Conservation (phyloP, 2,888 invertebrate genomes). For the Escarpia spicata region DNA sequence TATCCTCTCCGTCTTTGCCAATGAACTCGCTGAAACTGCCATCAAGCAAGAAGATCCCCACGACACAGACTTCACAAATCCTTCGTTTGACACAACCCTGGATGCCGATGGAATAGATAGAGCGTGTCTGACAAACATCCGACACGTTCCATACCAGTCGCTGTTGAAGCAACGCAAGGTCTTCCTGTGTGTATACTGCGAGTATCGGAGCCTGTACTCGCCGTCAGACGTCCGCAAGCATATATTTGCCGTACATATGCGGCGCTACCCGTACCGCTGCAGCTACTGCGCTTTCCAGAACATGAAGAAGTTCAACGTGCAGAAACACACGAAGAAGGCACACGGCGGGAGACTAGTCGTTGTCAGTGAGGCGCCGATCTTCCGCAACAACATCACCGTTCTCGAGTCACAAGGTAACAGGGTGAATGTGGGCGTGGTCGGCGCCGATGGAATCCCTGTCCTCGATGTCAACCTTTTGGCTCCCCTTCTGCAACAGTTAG, state of each 20-base stretch:
- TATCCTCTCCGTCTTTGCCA: neutral
- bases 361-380: neutral
- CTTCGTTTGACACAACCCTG: neutral
- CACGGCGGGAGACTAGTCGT: neutral
- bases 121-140: neutral
- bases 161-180: neutral
- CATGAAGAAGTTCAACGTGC: neutral
- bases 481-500: neutral
- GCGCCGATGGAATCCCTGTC: neutral
- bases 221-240: neutral
- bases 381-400: neutral
- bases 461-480: neutral
- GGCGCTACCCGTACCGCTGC: slow-evolving; percentile 31
- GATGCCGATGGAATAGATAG: neutral
- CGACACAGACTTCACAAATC: neutral
- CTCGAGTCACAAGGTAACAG: neutral
- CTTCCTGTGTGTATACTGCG: neutral
- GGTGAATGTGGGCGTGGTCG: neutral
- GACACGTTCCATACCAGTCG: neutral
- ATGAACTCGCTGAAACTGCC: neutral
- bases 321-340: neutral
- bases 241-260: neutral
- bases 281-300: slow-evolving; percentile 35
- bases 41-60: neutral
- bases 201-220: neutral